Evolutionary conservation across 1,140 invertebrate species (phyloP).

Genomic region (Drosophila truncata): DNA sequence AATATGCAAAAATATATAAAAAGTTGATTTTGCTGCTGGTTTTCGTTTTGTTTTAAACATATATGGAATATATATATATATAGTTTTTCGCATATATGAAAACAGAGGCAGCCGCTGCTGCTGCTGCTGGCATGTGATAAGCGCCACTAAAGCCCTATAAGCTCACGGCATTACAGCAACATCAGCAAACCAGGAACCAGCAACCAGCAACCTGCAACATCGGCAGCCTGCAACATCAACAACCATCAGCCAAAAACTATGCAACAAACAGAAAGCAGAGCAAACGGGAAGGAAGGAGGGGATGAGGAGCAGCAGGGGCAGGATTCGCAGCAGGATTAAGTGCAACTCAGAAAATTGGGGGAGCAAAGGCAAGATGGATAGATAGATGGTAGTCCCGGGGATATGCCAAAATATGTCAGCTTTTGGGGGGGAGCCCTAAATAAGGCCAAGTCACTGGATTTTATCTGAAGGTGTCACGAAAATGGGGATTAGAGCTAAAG

Average conservation of each 20-base stretch:
- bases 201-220: slow-evolving; percentile 34
- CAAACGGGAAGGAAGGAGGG: too few relatives aligned
- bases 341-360: background rate
- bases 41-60: slow-evolving; percentile 9
- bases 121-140: slow-evolving; percentile 63
- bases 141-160: slow-evolving; percentile 63
- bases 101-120: slow-evolving; percentile 34
- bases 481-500: background rate
- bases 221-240: slow-evolving; percentile 21
- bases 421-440: background rate
- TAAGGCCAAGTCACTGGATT: background rate
- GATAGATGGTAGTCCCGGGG: slow-evolving; percentile 9
- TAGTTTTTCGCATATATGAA: slow-evolving; percentile 36
- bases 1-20: slow-evolving; percentile 37
- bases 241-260: slow-evolving; percentile 33
- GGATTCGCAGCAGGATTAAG: slow-evolving; percentile 19
- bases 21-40: slow-evolving; percentile 39
- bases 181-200: slow-evolving; percentile 23
- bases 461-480: slow-evolving; percentile 4
- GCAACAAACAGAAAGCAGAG: slow-evolving; percentile 37
- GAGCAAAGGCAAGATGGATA: background rate
- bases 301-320: background rate
- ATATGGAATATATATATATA: background rate
- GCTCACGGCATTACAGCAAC: slow-evolving; percentile 65
- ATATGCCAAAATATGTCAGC: slow-evolving; percentile 32